phyloP scores from a whole-genome alignment of 2,888 invertebrate genomes.

The Oscheius sp. region DNA sequence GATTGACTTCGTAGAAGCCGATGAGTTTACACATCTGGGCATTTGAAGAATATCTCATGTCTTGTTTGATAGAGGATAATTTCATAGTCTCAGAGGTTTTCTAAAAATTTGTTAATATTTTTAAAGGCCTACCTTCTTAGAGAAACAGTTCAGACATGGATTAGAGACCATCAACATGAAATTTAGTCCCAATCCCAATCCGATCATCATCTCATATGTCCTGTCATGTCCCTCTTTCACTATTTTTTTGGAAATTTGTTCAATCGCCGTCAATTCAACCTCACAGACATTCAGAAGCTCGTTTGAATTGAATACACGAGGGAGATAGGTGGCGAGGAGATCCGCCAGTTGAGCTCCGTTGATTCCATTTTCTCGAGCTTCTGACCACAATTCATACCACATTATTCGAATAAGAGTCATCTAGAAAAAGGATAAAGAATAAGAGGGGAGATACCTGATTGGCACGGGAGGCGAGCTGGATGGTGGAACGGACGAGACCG shows the following conservation, averaged over 20 bases:
- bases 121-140: constrained; percentile 18
- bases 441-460: constrained; percentile 47
- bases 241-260: constrained; percentile 25
- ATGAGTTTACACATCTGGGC: constrained; percentile 95
- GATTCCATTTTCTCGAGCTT: constrained; percentile 87
- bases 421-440: background rate
- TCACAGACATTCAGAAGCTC: constrained; percentile 40
- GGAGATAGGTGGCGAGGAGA: constrained; percentile 89
- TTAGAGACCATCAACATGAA: constrained; percentile 80
- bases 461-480: constrained; percentile 47
- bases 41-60: constrained; percentile 96
- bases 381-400: constrained; percentile 85
- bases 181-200: constrained; percentile 45
- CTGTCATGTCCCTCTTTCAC: constrained; percentile 37
- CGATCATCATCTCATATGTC: constrained; percentile 37
- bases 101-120: no score
- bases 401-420: constrained; percentile 79
- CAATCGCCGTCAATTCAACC: constrained; percentile 37
- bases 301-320: constrained; percentile 77
- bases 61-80: constrained; percentile 73
- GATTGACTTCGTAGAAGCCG: constrained; percentile 88
- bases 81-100: constrained; percentile 46
- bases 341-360: constrained; percentile 97
- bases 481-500: constrained; percentile 48
- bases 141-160: constrained; percentile 88